Percentiles rank a stretch among this genome's conserved stretches.
Evolutionary conservation across 2,797 vertebrate species (phyloP).

Genomic region (Chaetodon trifasciatus): DNA sequence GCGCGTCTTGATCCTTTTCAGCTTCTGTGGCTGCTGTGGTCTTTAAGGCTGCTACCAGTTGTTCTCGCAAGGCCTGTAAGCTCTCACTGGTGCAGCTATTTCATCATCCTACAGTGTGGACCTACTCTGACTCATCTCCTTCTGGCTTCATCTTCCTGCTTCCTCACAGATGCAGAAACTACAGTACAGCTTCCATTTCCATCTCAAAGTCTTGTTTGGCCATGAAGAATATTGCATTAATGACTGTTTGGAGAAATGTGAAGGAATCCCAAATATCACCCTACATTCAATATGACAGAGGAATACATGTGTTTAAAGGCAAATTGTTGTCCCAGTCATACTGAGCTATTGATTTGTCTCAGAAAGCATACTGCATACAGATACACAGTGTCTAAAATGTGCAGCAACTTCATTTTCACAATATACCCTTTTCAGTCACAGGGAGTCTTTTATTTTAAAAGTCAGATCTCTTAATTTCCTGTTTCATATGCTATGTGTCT

Average conservation of each 20-base stretch:
- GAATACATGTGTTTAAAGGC: background rate
- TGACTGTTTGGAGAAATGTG: background rate
- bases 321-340: background rate
- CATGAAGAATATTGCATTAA: too few relatives aligned
- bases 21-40: background rate
- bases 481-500: slow-evolving; percentile 31
- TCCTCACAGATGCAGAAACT: background rate
- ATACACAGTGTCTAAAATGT: background rate
- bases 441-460: slow-evolving; percentile 67
- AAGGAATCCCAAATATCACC: background rate
- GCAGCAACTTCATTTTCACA: background rate
- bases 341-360: background rate
- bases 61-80: background rate
- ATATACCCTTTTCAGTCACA: background rate
- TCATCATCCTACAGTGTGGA: background rate
- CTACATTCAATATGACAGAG: background rate
- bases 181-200: background rate
- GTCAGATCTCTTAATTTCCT: slow-evolving; percentile 55
- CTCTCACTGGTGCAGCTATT: background rate
- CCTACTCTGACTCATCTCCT: background rate
- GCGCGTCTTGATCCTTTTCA: background rate
- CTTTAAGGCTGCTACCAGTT: background rate
- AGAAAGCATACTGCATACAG: background rate
- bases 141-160: background rate
- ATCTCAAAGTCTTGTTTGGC: background rate